Base-by-base conservation (phyloP, 2,888 invertebrate genomes). In the Ennomos fuscantarius region DNA sequence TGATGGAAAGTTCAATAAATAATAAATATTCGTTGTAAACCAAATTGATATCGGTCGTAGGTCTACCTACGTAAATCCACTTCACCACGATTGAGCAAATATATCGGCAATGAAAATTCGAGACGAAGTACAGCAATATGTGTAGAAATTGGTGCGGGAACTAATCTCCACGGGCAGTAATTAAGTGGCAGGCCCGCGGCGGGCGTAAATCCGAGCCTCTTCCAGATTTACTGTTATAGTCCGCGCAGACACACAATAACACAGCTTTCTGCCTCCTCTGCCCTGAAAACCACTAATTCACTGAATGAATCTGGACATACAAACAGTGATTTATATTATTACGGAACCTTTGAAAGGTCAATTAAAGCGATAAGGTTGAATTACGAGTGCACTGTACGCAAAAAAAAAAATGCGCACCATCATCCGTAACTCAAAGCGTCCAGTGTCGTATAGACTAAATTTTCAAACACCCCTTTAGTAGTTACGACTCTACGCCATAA, bases 161-260 rank as follows among this genome's bases (percentile, higher is more conserved):
- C 80, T 81, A 88, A 89, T 89, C 87, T 85, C 81, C 74, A 77
- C 78, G 73, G 77, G 80, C 66, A 74, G 87, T 88, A 89, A 90
- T 90, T 89, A 89, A 89, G 79, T 81, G 79, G 73, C 74, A 66
- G 72, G 73, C 72, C 74, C 74, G 74, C 74, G 73, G 62, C 70
- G 73, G 70, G 72, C 77, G 86, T 87, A 88, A 88, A 87, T 84
- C 87, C 76, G 69, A 74, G 74, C 76, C 81, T 82, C 72, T 78
- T 77, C 93, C 93, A 82, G 87, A 90, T 91, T 90, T 89, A 90
- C 81, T 87, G 88, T 89, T 89, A 89, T 87, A 69, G 86, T 81
- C 73, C 66, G 72, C 69, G 68, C 80, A 83, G 84, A 79, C 76
- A 76, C 77, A 74, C 79, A 74, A 76, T 78, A 76, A 78, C 70